These are phyloP conservation scores for Thunnus thynnus DNA, from an alignment of 2,113 vertebrate species.

Conservation along the genomic window DNA sequence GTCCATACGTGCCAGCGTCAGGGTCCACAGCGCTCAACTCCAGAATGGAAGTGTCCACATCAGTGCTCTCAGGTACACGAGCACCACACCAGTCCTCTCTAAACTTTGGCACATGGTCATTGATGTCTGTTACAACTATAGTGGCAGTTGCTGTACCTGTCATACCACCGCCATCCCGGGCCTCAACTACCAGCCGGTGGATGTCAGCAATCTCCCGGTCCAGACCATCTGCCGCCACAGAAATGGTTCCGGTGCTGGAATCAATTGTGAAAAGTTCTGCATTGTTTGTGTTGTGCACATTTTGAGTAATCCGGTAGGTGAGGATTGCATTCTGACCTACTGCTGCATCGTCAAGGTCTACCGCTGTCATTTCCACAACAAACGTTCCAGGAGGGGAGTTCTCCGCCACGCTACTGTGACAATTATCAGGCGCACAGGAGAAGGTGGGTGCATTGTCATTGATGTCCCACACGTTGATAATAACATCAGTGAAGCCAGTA, in stretches of 20 bases:
- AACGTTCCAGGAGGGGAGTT: conserved; percentile 87
- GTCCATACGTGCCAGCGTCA: conserved; percentile 84
- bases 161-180: conserved; percentile 90
- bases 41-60: conserved; percentile 82
- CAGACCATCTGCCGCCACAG: conserved; percentile 81
- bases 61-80: conserved; percentile 82
- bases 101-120: conserved; percentile 89
- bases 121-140: conserved; percentile 86
- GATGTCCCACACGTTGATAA: conserved; percentile 92
- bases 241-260: conserved; percentile 87
- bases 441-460: conserved; percentile 91
- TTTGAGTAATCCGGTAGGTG: conserved; percentile 86
- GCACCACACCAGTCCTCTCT: conserved; percentile 81
- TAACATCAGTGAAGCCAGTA: conserved; percentile 92
- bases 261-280: conserved; percentile 87
- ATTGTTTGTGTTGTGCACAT: conserved; percentile 60
- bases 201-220: conserved; percentile 87
- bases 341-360: conserved; percentile 88
- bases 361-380: conserved; percentile 90
- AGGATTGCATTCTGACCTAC: conserved; percentile 90
- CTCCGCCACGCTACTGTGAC: conserved; percentile 87
- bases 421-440: conserved; percentile 85
- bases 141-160: conserved; percentile 88
- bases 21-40: conserved; percentile 86
- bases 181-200: conserved; percentile 87